Percentiles rank a stretch among this genome's conserved stretches.
phyloP scores from a whole-genome alignment of 2,113 vertebrate species.

The Epinephelus moara region DNA sequence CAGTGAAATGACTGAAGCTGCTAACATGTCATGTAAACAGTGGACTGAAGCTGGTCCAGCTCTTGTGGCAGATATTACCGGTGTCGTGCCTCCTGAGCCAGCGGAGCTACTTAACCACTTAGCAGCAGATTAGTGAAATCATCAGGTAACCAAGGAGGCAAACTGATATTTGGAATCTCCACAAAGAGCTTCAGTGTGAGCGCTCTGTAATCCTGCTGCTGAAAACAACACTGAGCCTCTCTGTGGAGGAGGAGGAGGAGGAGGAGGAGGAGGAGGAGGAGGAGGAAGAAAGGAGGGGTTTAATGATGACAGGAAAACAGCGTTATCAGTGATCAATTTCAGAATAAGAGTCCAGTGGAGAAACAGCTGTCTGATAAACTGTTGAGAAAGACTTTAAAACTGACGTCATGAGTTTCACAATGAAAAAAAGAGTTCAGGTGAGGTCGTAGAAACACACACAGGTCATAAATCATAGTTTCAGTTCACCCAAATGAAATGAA shows the following conservation, averaged over 20 bases:
- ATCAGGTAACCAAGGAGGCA: conserved; percentile 49
- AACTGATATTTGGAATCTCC: conserved; percentile 28
- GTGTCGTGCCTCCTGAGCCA: background rate
- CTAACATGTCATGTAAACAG: background rate
- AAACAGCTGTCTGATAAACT: background rate
- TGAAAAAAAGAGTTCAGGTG: conserved; percentile 27
- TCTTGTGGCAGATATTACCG: conserved; percentile 4
- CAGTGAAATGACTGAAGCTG: background rate
- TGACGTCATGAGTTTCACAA: conserved; percentile 12
- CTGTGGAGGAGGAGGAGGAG: conserved; percentile 6
- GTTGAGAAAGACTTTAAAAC: background rate
- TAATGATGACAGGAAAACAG: background rate
- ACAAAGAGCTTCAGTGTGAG: conserved; percentile 58
- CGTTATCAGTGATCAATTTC: conserved; percentile 38
- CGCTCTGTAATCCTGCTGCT: conserved; percentile 28
- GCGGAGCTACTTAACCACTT: conserved; percentile 49
- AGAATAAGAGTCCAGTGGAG: background rate
- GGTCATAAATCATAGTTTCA: conserved; percentile 31
- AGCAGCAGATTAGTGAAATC: conserved; percentile 56
- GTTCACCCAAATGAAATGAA: background rate
- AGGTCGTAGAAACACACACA: conserved; percentile 29
- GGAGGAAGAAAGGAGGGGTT: too few species aligned
- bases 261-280: background rate
- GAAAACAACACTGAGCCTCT: background rate
- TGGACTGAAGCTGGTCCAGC: background rate